phyloP scores from a whole-genome alignment of 2,888 invertebrate species.

The Melieria crassipennis region DNA sequence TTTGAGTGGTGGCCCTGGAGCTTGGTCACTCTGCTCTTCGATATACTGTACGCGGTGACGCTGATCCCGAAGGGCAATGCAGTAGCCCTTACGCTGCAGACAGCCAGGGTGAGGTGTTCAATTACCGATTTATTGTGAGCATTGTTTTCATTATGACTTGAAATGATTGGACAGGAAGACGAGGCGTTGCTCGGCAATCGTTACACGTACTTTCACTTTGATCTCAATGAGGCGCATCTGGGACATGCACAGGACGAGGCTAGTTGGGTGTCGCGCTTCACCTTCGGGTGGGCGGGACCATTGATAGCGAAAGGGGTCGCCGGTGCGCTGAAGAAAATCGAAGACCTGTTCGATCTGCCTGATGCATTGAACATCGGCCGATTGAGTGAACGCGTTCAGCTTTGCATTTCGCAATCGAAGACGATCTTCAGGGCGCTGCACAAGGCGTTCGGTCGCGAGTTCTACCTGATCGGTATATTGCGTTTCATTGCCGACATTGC shows the following conservation, averaged over 20 bases:
- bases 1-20: constrained; percentile 70
- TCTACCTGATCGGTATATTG: constrained; percentile 84
- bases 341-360: constrained; percentile 85
- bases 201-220: constrained; percentile 74
- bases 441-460: constrained; percentile 80
- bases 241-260: constrained; percentile 85
- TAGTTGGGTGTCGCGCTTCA: constrained; percentile 76
- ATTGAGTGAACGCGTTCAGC: constrained; percentile 59
- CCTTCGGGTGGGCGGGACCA: constrained; percentile 89
- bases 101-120: constrained; percentile 10
- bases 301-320: constrained; percentile 83
- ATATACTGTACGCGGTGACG: constrained; percentile 76
- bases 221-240: constrained; percentile 74
- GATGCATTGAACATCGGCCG: constrained; percentile 60
- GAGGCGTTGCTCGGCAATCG: constrained; percentile 70
- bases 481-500: constrained; percentile 84
- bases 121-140: not conserved
- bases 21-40: constrained; percentile 71
- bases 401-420: constrained; percentile 61
- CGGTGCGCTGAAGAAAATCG: constrained; percentile 76
- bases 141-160: not conserved
- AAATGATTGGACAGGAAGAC: constrained; percentile 67
- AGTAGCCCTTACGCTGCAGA: constrained; percentile 49
- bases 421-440: constrained; percentile 77
- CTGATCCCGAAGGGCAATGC: constrained; percentile 71